Conservation (phyloP, 2,888 invertebrate species). For the Platynereis dumerilii region DNA sequence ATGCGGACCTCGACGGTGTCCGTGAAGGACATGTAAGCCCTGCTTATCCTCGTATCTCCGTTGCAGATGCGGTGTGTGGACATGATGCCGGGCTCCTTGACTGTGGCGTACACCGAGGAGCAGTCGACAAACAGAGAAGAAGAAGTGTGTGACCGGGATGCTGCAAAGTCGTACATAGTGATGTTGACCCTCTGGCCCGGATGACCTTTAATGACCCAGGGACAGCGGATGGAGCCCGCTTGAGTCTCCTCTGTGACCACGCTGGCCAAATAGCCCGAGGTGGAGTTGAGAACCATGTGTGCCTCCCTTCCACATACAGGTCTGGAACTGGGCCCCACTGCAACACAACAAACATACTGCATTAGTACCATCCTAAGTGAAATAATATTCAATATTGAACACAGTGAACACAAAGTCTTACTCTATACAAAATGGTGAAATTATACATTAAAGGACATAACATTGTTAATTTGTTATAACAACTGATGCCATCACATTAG, state of each 20-base stretch:
- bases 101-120: slow-evolving; percentile 20
- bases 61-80: slow-evolving; percentile 12
- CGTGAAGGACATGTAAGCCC: slow-evolving; percentile 16
- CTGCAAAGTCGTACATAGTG: slow-evolving; percentile 21
- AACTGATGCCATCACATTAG: no score
- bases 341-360: slow-evolving; percentile 4
- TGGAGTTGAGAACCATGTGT: not conserved
- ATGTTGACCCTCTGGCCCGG: slow-evolving; percentile 19
- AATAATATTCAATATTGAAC: no score
- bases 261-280: slow-evolving; percentile 12
- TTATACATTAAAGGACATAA: no score
- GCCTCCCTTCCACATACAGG: not conserved
- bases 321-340: slow-evolving; percentile 9
- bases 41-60: slow-evolving; percentile 6
- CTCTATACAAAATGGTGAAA: no score
- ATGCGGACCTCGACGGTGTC: slow-evolving; percentile 25
- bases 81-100: slow-evolving; percentile 15
- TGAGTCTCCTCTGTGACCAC: slow-evolving; percentile 7
- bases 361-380: no score
- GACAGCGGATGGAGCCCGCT: slow-evolving; percentile 18
- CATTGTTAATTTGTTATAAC: no score
- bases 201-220: slow-evolving; percentile 16
- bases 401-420: no score
- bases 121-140: not conserved
- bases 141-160: not conserved